A percentile compares a stretch with the other conserved stretches of the same genome.
phyloP scores from a whole-genome alignment of 2,888 invertebrate genomes.

The Lamellibrachia columna region DNA sequence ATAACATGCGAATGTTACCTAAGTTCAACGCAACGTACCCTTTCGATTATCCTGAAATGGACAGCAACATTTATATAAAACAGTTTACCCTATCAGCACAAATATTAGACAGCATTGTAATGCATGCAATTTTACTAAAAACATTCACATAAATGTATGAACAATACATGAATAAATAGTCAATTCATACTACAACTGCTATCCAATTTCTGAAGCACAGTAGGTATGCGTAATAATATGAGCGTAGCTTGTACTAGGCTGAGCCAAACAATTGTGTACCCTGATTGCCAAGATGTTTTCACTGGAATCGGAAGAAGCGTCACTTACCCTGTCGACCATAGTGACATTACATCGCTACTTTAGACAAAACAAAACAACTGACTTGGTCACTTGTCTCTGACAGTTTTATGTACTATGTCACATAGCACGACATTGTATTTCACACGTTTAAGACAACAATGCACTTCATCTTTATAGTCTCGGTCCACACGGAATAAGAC shows the following conservation, averaged over 20 bases:
- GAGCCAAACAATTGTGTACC: not conserved
- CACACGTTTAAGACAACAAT: not conserved
- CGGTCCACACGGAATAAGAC: not conserved
- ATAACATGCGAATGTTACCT: conserved; percentile 5
- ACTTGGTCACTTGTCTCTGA: conserved; percentile 16
- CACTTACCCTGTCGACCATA: not conserved
- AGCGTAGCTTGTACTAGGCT: not conserved
- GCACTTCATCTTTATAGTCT: conserved; percentile 3
- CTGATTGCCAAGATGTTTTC: not conserved
- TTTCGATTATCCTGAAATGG: not conserved
- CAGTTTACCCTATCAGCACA: conserved; percentile 11
- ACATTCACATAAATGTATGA: not conserved
- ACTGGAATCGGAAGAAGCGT: conserved; percentile 11
- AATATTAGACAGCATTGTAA: not conserved
- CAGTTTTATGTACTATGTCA: not conserved
- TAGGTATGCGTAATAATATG: not conserved
- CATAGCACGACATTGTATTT: not conserved
- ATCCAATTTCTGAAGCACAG: not conserved
- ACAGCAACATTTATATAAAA: conserved; percentile 10
- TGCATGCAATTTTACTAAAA: not conserved
- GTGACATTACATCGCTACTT: not conserved
- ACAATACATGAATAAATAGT: not conserved
- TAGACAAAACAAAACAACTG: conserved; percentile 12
- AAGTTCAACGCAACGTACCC: not conserved
- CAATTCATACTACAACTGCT: not conserved